Conservation (phyloP, 2,888 invertebrate genomes). For the Erynnis tages region DNA sequence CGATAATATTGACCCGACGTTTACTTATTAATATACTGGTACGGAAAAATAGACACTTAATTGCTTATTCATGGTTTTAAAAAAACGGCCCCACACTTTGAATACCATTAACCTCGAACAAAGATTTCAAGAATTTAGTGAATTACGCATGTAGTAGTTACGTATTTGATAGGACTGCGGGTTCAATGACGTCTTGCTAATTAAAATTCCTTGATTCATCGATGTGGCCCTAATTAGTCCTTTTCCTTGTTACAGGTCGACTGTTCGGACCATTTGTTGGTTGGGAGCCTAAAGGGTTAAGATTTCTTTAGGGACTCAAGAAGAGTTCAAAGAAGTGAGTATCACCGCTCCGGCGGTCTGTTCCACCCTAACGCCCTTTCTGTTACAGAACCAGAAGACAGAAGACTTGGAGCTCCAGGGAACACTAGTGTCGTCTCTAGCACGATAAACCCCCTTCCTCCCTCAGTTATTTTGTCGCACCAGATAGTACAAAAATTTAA, state of each 20-base stretch:
- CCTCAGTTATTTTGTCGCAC: slow-evolving; percentile 14
- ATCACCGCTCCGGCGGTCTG: slow-evolving; percentile 43
- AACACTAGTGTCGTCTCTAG: slow-evolving; percentile 16
- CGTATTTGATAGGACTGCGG: neutral
- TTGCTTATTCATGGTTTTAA: neutral
- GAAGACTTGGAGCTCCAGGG: slow-evolving; percentile 15
- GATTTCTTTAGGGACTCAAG: slow-evolving; percentile 76
- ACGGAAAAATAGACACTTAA: too few species aligned
- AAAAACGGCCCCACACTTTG: neutral
- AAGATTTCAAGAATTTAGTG: neutral
- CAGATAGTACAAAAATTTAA: slow-evolving; percentile 14
- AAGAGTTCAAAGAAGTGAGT: slow-evolving; percentile 79
- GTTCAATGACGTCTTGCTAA: slow-evolving; percentile 1
- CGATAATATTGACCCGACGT: too few species aligned
- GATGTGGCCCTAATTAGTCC: neutral
- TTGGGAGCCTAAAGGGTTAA: slow-evolving; percentile 73
- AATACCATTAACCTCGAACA: slow-evolving; percentile 3
- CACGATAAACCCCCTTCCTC: neutral
- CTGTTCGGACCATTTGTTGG: slow-evolving; percentile 61
- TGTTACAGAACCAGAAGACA: slow-evolving; percentile 55
- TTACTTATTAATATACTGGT: too few species aligned
- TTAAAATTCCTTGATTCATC: neutral
- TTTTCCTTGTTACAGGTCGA: slow-evolving; percentile 70
- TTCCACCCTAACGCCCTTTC: slow-evolving; percentile 42
- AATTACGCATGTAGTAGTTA: neutral